Percentiles rank a stretch among this genome's conserved stretches.
Conservation (phyloP, 1,140 invertebrate species). For the Panonychus citri region DNA sequence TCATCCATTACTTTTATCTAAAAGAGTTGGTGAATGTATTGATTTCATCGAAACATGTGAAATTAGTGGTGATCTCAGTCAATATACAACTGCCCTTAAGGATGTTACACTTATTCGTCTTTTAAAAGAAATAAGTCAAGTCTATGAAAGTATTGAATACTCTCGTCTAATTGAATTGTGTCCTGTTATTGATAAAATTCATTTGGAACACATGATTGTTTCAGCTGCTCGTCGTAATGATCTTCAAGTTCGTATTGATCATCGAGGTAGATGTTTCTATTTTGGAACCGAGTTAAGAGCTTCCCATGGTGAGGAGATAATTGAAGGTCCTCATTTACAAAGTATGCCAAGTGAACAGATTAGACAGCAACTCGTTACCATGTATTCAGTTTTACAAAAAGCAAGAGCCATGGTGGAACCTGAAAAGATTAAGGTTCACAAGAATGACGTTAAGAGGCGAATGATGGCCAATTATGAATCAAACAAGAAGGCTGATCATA, state of each 20-base stretch:
- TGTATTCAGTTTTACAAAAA: conserved; percentile 57
- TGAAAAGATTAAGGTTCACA: conserved; percentile 39
- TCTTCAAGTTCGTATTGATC: conserved; percentile 78
- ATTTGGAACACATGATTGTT: conserved; percentile 70
- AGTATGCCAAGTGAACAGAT: conserved; percentile 87
- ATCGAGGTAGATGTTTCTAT: conserved; percentile 50
- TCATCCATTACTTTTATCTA: conserved; percentile 69
- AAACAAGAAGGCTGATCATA: conserved; percentile 61
- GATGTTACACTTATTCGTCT: conserved; percentile 77
- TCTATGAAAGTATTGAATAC: conserved; percentile 81
- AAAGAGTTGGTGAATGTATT: conserved; percentile 23
- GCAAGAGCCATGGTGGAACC: conserved; percentile 57
- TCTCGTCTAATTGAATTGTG: conserved; percentile 55
- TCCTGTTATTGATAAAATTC: conserved; percentile 53
- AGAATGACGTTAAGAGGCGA: conserved; percentile 43
- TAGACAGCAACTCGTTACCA: conserved; percentile 70
- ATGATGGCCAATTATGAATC: conserved; percentile 68
- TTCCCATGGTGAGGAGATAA: conserved; percentile 67
- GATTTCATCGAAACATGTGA: conserved; percentile 25
- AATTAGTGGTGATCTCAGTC: conserved; percentile 30
- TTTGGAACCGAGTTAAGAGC: conserved; percentile 82
- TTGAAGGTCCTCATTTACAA: conserved; percentile 65
- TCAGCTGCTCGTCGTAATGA: conserved; percentile 84
- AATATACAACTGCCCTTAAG: conserved; percentile 61
- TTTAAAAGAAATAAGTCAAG: conserved; percentile 65